Percentiles rank a stretch among this genome's conserved stretches.
Conservation (phyloP, 2,888 invertebrate genomes). For the Stenodema calcarata region DNA sequence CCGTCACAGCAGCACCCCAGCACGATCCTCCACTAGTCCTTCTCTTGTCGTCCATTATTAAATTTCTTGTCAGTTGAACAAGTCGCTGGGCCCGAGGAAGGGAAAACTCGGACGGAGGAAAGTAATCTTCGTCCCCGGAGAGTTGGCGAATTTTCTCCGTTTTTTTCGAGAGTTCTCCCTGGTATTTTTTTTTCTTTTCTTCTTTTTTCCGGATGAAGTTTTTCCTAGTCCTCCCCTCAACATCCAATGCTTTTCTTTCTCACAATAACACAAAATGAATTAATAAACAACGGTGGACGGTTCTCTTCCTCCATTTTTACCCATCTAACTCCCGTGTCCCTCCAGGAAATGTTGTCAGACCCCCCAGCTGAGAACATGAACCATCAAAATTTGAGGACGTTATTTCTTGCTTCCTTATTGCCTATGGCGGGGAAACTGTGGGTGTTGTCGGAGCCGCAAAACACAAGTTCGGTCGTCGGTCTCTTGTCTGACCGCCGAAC, state of each 20-base stretch:
- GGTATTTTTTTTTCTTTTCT: neutral
- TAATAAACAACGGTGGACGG: neutral
- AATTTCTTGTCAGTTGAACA: conserved; percentile 45
- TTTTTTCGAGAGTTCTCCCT: neutral
- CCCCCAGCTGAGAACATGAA: too few species aligned
- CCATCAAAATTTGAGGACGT: too few species aligned
- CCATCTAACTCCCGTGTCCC: neutral
- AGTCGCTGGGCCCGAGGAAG: neutral
- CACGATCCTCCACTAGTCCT: neutral
- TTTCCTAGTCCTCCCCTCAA: neutral
- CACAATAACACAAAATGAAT: neutral
- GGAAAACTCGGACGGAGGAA: conserved; percentile 18
- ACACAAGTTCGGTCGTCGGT: too few species aligned
- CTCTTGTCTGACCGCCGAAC: too few species aligned
- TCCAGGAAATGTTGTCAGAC: too few species aligned
- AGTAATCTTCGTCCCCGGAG: conserved; percentile 11
- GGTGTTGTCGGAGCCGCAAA: too few species aligned
- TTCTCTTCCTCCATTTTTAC: neutral
- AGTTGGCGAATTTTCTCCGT: neutral
- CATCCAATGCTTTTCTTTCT: neutral
- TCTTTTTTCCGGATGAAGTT: neutral
- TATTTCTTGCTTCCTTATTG: too few species aligned
- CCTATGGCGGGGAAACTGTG: too few species aligned
- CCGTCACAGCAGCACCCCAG: neutral
- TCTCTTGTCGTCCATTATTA: conserved; percentile 36